Percentiles rank a stretch among this genome's conserved stretches.
phyloP scores from a whole-genome alignment of 2,113 vertebrate genomes.

The Ptyas mucosa region DNA sequence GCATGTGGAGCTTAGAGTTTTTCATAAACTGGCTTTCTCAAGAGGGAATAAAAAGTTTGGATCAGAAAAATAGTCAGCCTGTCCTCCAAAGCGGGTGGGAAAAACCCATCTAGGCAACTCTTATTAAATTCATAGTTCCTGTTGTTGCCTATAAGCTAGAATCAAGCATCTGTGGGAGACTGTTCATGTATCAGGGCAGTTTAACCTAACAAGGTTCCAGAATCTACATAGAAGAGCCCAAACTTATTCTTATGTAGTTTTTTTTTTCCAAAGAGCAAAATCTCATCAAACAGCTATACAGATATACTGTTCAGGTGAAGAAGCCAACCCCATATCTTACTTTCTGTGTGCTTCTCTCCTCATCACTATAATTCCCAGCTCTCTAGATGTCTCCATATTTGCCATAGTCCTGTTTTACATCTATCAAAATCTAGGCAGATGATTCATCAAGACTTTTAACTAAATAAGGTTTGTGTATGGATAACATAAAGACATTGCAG shows the following conservation, averaged over 20 bases:
- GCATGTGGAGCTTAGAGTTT: not conserved
- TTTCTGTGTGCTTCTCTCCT: not conserved
- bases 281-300: not conserved
- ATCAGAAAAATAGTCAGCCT: not conserved
- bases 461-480: not conserved
- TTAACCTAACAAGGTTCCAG: not conserved
- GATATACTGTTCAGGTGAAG: not conserved
- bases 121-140: not conserved
- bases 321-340: not conserved
- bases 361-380: rapidly evolving
- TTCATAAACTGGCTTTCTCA: not conserved
- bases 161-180: not conserved
- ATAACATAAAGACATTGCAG: not conserved
- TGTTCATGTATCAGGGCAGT: not conserved
- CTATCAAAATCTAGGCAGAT: not conserved
- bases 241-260: not conserved
- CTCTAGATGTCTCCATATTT: not conserved
- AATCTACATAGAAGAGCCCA: not conserved
- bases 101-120: not conserved
- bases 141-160: not conserved
- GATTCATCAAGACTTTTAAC: not conserved
- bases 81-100: not conserved
- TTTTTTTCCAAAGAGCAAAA: not conserved
- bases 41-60: not conserved
- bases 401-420: not conserved